Evolutionary conservation across 64 coral and sea anemone genomes (phyloP).

Genomic region (Pachyseris speciosa): DNA sequence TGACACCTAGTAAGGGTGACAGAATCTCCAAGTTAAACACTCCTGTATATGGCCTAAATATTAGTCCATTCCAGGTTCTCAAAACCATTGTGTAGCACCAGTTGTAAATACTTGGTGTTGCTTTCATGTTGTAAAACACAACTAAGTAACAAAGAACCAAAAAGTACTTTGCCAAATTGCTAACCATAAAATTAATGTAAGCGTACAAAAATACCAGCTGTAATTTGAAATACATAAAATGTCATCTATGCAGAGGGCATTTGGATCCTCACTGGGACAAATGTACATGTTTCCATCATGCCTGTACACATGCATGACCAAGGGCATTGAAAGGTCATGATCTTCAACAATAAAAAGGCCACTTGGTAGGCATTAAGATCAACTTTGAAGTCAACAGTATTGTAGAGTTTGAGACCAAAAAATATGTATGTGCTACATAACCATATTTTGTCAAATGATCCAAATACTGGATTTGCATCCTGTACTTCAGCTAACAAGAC

Average conservation of each 20-base stretch:
- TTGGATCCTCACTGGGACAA: conserved; percentile 3
- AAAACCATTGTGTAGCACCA: too few species aligned
- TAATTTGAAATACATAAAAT: too few species aligned
- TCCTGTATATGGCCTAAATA: too few species aligned
- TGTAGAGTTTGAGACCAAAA: not conserved
- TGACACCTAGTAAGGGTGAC: too few species aligned
- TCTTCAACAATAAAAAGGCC: not conserved
- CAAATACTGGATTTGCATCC: not conserved
- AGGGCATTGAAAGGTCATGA: not conserved
- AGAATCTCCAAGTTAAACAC: too few species aligned
- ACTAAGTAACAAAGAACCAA: too few species aligned
- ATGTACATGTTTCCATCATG: not conserved
- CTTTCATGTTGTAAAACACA: too few species aligned
- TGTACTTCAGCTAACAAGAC: not conserved
- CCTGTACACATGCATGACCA: not conserved
- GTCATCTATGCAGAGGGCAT: not conserved
- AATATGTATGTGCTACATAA: not conserved
- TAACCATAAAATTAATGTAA: too few species aligned
- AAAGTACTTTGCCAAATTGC: too few species aligned
- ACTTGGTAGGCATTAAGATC: not conserved
- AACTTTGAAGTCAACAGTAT: not conserved
- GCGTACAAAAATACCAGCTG: too few species aligned
- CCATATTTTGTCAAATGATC: not conserved
- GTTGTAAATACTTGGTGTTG: too few species aligned
- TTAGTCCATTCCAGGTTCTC: too few species aligned